Conservation (phyloP, 1,140 invertebrate genomes). For the Papilio polytes region DNA sequence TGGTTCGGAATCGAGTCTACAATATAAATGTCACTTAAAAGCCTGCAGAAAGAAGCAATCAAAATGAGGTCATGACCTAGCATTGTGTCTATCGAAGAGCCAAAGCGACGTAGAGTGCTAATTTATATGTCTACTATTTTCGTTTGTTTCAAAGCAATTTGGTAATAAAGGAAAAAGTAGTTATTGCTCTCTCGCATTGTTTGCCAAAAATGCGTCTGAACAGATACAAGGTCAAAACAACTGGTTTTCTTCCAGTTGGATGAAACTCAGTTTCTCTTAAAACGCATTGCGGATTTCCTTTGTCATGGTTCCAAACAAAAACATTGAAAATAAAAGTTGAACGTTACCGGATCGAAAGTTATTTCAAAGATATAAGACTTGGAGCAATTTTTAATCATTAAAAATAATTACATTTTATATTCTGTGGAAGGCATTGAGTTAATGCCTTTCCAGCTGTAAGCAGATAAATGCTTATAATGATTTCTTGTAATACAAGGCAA, state of each 20-base stretch:
- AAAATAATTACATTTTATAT: too few species aligned
- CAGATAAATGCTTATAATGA: too few species aligned
- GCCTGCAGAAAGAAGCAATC: neutral
- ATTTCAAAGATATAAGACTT: neutral
- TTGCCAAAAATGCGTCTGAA: slow-evolving; percentile 8
- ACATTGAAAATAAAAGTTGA: slow-evolving; percentile 1
- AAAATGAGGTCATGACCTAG: slow-evolving; percentile 18
- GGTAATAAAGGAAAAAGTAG: neutral
- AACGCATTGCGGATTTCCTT: slow-evolving; percentile 8
- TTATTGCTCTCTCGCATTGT: neutral
- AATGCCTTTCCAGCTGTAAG: too few species aligned
- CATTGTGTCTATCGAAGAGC: slow-evolving; percentile 10
- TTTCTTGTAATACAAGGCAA: too few species aligned
- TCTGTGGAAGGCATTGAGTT: too few species aligned
- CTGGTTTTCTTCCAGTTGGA: neutral
- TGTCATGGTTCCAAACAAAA: neutral
- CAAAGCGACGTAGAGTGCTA: neutral
- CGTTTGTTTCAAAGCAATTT: neutral
- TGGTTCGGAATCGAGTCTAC: neutral
- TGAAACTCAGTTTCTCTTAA: neutral
- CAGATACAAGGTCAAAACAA: slow-evolving; percentile 8
- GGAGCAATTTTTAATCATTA: too few species aligned
- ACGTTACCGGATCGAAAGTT: neutral
- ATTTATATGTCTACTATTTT: neutral
- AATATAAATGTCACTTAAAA: neutral